Evolutionary conservation across 1,140 invertebrate species (phyloP).

Genomic region (Lordiphosa collinella): DNA sequence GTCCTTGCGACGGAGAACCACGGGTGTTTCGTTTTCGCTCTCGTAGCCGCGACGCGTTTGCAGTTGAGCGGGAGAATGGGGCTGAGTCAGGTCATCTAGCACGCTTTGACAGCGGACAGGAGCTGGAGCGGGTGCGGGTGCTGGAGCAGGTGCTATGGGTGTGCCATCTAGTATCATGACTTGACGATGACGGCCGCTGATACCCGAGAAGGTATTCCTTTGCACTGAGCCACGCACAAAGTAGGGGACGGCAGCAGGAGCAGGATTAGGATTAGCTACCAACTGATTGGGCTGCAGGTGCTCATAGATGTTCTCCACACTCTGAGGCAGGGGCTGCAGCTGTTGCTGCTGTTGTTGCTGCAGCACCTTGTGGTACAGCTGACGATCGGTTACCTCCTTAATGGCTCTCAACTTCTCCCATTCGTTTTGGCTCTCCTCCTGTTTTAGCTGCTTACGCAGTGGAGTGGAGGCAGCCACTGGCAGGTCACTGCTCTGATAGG

Average conservation of each 20-base stretch:
- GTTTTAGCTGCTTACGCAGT: background rate
- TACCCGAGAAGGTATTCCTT: slow-evolving; percentile 66
- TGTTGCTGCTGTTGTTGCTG: slow-evolving; percentile 51
- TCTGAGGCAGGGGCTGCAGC: slow-evolving; percentile 13
- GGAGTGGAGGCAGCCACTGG: slow-evolving; percentile 38
- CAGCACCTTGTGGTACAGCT: slow-evolving; percentile 63
- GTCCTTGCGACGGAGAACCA: slow-evolving; percentile 50
- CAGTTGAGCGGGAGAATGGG: no score
- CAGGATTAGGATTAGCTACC: no score
- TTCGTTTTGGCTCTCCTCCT: slow-evolving; percentile 28
- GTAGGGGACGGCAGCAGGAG: background rate
- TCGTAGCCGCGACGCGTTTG: slow-evolving; percentile 36
- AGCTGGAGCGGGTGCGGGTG: slow-evolving; percentile 10
- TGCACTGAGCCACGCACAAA: slow-evolving; percentile 68
- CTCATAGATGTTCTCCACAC: slow-evolving; percentile 70
- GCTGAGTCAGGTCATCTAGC: slow-evolving; percentile 47
- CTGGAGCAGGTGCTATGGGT: slow-evolving; percentile 16
- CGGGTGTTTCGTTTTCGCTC: slow-evolving; percentile 58
- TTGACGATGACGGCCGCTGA: slow-evolving; percentile 46
- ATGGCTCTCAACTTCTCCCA: slow-evolving; percentile 72
- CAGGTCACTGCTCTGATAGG: background rate
- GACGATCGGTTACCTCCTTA: slow-evolving; percentile 68
- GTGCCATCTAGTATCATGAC: slow-evolving; percentile 38
- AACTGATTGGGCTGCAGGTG: slow-evolving; percentile 41
- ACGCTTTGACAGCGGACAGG: slow-evolving; percentile 66